Percentiles rank a stretch among this genome's conserved stretches.
Evolutionary conservation across 2,113 vertebrate species (phyloP).

Genomic region (Acrocephalus kingi): DNA sequence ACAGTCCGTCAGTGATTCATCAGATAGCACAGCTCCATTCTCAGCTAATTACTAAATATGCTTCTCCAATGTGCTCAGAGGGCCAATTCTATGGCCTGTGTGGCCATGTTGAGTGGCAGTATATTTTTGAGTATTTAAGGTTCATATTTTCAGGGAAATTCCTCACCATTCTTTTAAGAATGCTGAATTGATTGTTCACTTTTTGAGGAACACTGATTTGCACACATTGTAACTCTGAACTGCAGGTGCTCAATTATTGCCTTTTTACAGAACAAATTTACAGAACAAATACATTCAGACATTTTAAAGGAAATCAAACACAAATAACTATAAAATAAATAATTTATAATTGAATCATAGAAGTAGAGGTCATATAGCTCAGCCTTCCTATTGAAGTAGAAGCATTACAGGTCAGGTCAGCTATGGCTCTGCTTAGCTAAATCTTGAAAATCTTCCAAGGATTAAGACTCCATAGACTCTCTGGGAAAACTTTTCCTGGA

Average conservation of each 20-base stretch:
- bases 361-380: not conserved
- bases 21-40: not conserved
- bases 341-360: not conserved
- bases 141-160: not conserved
- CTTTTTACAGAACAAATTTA: not conserved
- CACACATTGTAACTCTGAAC: not conserved
- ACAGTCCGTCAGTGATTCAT: not conserved
- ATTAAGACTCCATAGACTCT: not conserved
- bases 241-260: not conserved
- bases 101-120: not conserved
- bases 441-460: not conserved
- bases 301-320: not conserved
- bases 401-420: not conserved
- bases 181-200: not conserved
- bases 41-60: not conserved
- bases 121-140: not conserved
- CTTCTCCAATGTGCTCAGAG: not conserved
- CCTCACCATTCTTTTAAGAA: not conserved
- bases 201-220: not conserved
- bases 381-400: not conserved
- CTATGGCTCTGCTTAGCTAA: not conserved
- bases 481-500: not conserved
- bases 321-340: not conserved
- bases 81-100: accelerated
- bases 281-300: not conserved